A percentile compares a stretch with the other conserved stretches of the same genome.
phyloP scores from a whole-genome alignment of 2,797 vertebrate genomes.

The Thripadectes ignobilis region DNA sequence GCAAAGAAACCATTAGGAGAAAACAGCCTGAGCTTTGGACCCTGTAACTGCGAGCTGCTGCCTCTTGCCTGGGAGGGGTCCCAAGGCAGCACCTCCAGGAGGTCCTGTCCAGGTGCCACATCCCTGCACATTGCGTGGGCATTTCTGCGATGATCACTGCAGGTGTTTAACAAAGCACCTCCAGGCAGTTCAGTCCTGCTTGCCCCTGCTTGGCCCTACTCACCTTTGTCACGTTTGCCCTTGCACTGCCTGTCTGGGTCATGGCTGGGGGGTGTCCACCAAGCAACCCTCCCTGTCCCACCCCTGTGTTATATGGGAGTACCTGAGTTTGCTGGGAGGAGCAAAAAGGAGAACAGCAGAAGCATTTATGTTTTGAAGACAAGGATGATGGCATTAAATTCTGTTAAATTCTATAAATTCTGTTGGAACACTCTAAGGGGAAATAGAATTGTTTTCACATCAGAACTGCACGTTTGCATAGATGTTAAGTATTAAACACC shows the following conservation, averaged over 20 bases:
- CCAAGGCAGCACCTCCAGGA: background rate
- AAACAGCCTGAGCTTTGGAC: background rate
- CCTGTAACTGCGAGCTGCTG: rapidly evolving
- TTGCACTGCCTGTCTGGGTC: background rate
- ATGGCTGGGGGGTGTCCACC: too few relatives aligned
- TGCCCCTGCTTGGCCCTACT: background rate
- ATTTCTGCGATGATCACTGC: rapidly evolving
- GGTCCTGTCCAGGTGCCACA: background rate
- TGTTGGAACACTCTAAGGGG: background rate
- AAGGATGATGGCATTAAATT: background rate
- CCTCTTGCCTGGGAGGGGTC: background rate
- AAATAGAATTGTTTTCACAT: background rate
- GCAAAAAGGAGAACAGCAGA: background rate
- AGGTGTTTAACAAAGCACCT: background rate
- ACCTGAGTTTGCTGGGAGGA: background rate
- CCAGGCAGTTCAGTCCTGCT: background rate
- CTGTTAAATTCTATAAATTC: background rate
- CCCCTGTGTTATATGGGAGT: background rate
- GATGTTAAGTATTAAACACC: background rate
- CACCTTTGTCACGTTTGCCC: background rate
- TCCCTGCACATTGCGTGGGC: rapidly evolving
- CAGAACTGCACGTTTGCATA: background rate
- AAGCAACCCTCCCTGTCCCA: background rate
- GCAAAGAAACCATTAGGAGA: background rate
- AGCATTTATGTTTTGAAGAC: background rate